phyloP scores from a whole-genome alignment of 2,888 invertebrate genomes.

The Athalia cordata region DNA sequence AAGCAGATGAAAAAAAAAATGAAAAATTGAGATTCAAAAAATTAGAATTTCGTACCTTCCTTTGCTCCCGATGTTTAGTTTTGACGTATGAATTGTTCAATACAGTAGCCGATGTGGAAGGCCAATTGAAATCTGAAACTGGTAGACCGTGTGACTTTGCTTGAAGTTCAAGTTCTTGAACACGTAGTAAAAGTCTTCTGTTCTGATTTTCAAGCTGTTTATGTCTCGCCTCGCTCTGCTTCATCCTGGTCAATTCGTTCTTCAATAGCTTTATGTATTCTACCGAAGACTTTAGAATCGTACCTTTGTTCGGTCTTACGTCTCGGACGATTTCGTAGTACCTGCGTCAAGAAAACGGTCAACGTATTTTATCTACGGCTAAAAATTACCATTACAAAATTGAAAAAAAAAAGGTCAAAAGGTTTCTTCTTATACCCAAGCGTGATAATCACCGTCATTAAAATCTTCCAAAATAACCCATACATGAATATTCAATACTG shows the following conservation, averaged over 20 bases:
- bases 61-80: slow-evolving; percentile 63
- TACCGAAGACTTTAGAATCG: slow-evolving; percentile 97
- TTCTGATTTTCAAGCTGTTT: slow-evolving; percentile 90
- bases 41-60: slow-evolving; percentile 59
- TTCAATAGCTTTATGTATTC: slow-evolving; percentile 95
- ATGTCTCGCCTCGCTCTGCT: slow-evolving; percentile 85
- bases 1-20: neutral
- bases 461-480: too few species aligned
- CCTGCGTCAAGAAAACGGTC: slow-evolving; percentile 59
- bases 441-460: too few species aligned
- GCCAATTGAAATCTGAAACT: slow-evolving; percentile 78
- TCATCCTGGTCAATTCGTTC: slow-evolving; percentile 82
- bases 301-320: slow-evolving; percentile 94
- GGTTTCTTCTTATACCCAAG: too few species aligned
- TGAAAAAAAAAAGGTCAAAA: too few species aligned
- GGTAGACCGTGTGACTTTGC: slow-evolving; percentile 85
- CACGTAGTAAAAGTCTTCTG: slow-evolving; percentile 85
- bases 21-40: neutral
- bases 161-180: slow-evolving; percentile 87
- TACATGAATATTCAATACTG: too few species aligned
- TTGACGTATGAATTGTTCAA: slow-evolving; percentile 61
- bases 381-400: too few species aligned
- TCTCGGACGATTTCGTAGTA: slow-evolving; percentile 93
- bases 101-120: slow-evolving; percentile 65
- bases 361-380: neutral